phyloP scores from a whole-genome alignment of 2,113 vertebrate genomes.

The Cisticola juncidis region DNA sequence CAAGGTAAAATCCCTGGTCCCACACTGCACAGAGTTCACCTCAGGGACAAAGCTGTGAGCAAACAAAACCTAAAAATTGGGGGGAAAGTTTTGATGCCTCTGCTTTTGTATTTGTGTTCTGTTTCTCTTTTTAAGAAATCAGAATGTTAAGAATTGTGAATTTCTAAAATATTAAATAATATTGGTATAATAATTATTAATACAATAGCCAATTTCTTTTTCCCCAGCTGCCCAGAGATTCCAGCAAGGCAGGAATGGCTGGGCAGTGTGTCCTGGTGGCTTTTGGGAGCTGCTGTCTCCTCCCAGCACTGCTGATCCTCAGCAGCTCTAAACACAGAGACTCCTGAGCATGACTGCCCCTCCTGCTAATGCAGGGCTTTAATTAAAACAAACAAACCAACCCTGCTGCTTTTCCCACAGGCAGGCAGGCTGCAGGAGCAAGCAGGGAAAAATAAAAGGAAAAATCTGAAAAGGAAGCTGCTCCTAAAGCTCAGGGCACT shows the following conservation, averaged over 20 bases:
- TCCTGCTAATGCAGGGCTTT: neutral
- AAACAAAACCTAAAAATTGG: neutral
- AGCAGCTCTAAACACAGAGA: neutral
- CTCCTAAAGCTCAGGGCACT: neutral
- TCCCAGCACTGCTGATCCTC: neutral
- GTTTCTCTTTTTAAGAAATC: neutral
- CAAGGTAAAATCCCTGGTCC: neutral
- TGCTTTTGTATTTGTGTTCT: neutral
- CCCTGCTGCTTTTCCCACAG: neutral
- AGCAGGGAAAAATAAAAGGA: rapidly evolving
- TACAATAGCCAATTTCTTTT: neutral
- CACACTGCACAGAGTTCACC: neutral
- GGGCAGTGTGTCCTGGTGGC: neutral
- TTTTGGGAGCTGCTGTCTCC: neutral
- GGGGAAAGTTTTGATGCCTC: neutral
- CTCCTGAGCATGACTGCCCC: neutral
- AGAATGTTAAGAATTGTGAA: neutral
- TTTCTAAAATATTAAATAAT: neutral
- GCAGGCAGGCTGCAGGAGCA: neutral
- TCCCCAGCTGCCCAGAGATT: neutral
- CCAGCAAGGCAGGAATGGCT: rapidly evolving
- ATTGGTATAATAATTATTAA: too few species aligned
- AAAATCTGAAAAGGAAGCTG: neutral
- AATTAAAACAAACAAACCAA: neutral
- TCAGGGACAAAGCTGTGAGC: neutral